Conservation (phyloP, 2,888 invertebrate species). For the Platerodrilus igneus region DNA sequence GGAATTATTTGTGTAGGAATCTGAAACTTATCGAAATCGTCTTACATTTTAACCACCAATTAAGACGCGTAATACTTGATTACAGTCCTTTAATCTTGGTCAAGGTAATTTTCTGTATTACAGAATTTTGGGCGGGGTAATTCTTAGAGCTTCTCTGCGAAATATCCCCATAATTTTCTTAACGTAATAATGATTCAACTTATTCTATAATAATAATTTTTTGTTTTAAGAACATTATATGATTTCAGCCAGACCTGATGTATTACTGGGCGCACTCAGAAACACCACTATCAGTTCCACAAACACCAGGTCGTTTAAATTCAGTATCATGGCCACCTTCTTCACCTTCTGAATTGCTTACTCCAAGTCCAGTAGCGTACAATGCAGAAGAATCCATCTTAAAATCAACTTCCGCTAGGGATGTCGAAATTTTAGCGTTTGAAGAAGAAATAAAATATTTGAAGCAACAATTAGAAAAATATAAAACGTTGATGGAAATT, state of each 20-base stretch:
- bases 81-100: too few species aligned
- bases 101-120: too few species aligned
- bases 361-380: slow-evolving; percentile 27
- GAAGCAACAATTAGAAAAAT: slow-evolving; percentile 56
- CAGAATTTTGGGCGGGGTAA: too few species aligned
- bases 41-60: too few species aligned
- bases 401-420: slow-evolving; percentile 37
- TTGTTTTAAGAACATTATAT: slow-evolving; percentile 7
- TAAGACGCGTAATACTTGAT: too few species aligned
- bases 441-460: slow-evolving; percentile 53
- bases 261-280: slow-evolving; percentile 88
- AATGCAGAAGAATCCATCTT: slow-evolving; percentile 30
- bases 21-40: too few species aligned
- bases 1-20: too few species aligned
- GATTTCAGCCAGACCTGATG: slow-evolving; percentile 77
- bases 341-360: slow-evolving; percentile 37
- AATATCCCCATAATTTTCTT: not conserved
- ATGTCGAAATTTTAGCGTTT: slow-evolving; percentile 41
- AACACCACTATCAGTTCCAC: slow-evolving; percentile 59
- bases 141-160: not conserved
- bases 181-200: not conserved
- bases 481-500: slow-evolving; percentile 56
- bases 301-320: slow-evolving; percentile 70
- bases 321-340: slow-evolving; percentile 69
- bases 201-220: not conserved